These are phyloP conservation scores for Erythrocercus mccallii DNA, from an alignment of 2,113 vertebrate genomes.

Conservation along the genomic window DNA sequence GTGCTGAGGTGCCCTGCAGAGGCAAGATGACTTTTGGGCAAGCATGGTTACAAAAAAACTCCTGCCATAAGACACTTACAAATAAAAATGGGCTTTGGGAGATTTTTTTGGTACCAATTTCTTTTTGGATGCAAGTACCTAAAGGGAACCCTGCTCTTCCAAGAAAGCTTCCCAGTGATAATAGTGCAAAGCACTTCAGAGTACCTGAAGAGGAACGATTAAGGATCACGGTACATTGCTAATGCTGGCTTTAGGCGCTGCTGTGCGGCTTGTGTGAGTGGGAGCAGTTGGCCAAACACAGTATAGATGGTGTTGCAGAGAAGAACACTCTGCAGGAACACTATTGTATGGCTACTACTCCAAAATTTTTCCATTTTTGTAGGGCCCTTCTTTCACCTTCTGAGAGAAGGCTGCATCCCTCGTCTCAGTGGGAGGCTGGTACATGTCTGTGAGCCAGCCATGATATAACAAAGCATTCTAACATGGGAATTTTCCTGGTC, in stretches of 20 bases:
- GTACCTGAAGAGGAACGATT: background rate
- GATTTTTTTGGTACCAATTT: background rate
- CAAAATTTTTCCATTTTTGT: background rate
- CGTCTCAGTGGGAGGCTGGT: background rate
- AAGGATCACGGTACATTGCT: accelerated
- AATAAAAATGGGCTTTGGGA: background rate
- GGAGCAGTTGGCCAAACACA: background rate
- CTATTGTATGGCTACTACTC: accelerated
- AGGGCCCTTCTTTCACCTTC: background rate
- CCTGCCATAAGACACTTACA: background rate
- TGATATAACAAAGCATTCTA: background rate
- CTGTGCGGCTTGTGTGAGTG: background rate
- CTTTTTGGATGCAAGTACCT: background rate
- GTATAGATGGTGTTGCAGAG: background rate
- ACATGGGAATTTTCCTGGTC: background rate
- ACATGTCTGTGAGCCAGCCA: background rate
- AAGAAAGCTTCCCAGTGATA: background rate
- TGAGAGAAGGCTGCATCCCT: background rate
- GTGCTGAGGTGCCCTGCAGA: background rate
- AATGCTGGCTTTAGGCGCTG: background rate
- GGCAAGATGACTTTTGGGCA: background rate
- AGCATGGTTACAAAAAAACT: background rate
- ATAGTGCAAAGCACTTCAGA: background rate
- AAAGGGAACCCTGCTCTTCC: background rate
- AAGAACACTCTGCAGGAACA: background rate